Evolutionary conservation across 2,888 invertebrate species (phyloP), one percentile per base, ranked within the genome.

Genomic region (Cabera pusaria): DNA sequence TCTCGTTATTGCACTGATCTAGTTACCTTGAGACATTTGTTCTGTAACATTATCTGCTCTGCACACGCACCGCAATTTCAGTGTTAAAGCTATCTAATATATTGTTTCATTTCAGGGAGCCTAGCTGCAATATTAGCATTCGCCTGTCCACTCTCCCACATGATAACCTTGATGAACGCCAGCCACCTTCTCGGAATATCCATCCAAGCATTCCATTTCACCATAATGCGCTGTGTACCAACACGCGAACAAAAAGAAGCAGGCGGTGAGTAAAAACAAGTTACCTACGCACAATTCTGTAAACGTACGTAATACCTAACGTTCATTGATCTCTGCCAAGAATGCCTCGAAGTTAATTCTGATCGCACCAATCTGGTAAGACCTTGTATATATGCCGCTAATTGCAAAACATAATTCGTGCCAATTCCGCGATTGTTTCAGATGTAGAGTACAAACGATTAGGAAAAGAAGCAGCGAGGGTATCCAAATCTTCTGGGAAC

Each of bases 91-190:
- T n/a, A n/a, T n/a, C n/a, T n/a, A n/a, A n/a, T n/a, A n/a, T n/a
- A n/a, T n/a, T n/a, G n/a, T 22, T 1, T 1, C 11, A 20, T 79
- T 90, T 38, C 75, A 91, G 93, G 92, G 39, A 91, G 91, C 64
- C 65, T 92, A 38, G 90, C 92, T 22, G 92, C 92, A 18, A 91
- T 92, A 31, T 68, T 92, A 33, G 92, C 92, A 2, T 92, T 92
- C 51, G 91, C 92, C 8, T 92, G 92, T 58, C 92, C 92, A 1
- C 66, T 92, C 34, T 87, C 91, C 2, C 91, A 92, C 55, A 85
- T 92, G 75, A 90, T 92, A 42, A 90, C 90, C 14, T 65, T 92
- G 18, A 83, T 92, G 73, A 91, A 91, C 54, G 90, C 90, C 0
- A 90, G 92, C 35, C 90, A 90, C 46, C 72, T 92, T 44, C 66